These are phyloP conservation scores for Larimichthys polyactis DNA, from an alignment of 2,113 vertebrate species.

Conservation along the genomic window DNA sequence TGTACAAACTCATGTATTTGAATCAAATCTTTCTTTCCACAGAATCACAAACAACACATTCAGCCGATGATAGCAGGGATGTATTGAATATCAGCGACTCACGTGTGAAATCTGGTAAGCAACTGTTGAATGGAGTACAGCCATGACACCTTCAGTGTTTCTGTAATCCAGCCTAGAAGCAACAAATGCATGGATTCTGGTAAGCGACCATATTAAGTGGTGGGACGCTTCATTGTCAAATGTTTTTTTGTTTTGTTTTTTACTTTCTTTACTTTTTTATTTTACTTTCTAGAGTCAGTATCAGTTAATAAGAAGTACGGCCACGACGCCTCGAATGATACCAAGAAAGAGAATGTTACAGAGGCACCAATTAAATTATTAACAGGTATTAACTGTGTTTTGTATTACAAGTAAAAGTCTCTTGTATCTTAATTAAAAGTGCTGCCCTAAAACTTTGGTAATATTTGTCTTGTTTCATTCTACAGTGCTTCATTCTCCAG, in stretches of 20 bases:
- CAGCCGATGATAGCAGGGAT: not conserved
- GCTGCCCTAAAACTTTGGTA: not conserved
- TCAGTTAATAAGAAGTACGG: constrained; percentile 12
- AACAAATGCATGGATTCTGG: not conserved
- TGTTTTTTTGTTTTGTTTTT: not conserved
- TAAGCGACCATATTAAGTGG: not conserved
- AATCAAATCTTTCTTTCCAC: not conserved
- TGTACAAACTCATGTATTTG: not conserved
- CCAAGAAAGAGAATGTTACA: constrained; percentile 30
- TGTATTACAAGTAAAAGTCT: not conserved
- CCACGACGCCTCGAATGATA: not conserved
- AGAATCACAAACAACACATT: not conserved
- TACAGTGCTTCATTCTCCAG: not conserved
- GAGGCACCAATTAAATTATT: not conserved
- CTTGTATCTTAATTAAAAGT: not conserved
- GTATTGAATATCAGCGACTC: constrained; percentile 1
- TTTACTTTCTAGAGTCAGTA: constrained; percentile 10
- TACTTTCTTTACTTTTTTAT: not conserved
- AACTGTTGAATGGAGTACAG: not conserved
- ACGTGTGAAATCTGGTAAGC: constrained; percentile 20
- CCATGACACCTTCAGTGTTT: too few relatives aligned
- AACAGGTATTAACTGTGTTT: constrained; percentile 35
- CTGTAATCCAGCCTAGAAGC: too few relatives aligned
- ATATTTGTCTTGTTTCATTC: not conserved
- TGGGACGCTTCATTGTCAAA: not conserved